Base-by-base conservation (phyloP, 2,797 vertebrate species). In the Argyrosomus regius region DNA sequence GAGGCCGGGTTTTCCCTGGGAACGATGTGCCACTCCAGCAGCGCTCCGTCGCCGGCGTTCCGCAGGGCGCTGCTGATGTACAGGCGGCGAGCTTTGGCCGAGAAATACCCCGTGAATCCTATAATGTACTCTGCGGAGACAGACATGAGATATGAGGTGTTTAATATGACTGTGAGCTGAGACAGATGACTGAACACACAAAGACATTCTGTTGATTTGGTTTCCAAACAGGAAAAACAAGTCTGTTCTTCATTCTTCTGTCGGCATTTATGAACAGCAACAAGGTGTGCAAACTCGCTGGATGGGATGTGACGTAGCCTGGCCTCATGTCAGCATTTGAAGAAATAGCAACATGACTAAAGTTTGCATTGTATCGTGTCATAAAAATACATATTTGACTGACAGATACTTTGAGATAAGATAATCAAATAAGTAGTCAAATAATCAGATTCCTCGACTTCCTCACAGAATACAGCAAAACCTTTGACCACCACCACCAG, bases 81-180 rank as follows among this genome's bases (percentile, higher is more conserved):
- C 50, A 97, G 96, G 89, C 96, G 96, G 88, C 98, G 96, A 52
- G 98, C 98, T 93, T 97, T 98, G 77, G 98, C 97, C 4, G 98
- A 98, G 93, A 99, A 99, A 93, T 99, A 99, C 70, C 98, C 98
- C 17, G 97, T 98, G 89, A 99, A 99, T 39, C 94, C 96, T 80
- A 99, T 96, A 10, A 99, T 99, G 92, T 99, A 99, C 88, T 99
- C 98, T 99, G 80, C 5, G 62, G 53, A 77, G 6, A 79, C 11
- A 58, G 46, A 80, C 26, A 49, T 20, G 20, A 4, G 22, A 67
- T 17, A 43, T n/a, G 20, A 41, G 0, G 35, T 39, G 35, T 39
- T 35, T 39, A 9, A 39, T 39, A 9, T 39, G 6, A 2, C 35
- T 39, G 35, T 39, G 35, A 39, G 35, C 22, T 35, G 26, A 26